Percentiles rank a stretch among this genome's conserved stretches.
Evolutionary conservation across 2,113 vertebrate genomes (phyloP).

Genomic region (Corythaeola cristata): DNA sequence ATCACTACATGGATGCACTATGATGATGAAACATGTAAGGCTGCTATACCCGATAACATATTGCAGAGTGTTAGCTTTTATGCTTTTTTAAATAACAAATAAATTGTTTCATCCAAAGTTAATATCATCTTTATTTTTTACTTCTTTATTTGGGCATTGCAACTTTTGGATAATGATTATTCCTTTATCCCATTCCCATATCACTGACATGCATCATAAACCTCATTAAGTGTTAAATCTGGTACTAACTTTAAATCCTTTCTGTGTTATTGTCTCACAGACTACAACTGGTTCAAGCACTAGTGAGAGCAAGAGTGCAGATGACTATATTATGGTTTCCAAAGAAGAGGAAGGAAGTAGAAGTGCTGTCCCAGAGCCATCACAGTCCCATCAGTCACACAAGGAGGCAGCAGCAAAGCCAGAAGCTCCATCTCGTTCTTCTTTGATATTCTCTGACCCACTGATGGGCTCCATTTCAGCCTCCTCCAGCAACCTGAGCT

Average conservation of each 20-base stretch:
- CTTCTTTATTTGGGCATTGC: background rate
- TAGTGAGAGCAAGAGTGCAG: constrained; percentile 78
- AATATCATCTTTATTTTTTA: background rate
- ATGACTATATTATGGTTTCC: constrained; percentile 91
- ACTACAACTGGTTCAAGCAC: constrained; percentile 41
- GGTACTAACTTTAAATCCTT: background rate
- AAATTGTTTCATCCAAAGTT: background rate
- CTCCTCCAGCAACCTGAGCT: constrained; percentile 86
- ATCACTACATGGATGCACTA: background rate
- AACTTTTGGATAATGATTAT: background rate
- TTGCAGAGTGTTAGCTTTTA: background rate
- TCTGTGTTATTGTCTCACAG: constrained; percentile 48
- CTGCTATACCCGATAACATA: background rate
- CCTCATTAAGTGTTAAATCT: background rate
- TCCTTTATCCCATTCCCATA: background rate
- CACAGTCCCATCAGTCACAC: constrained; percentile 53
- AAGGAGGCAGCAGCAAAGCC: constrained; percentile 66
- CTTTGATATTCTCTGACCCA: constrained; percentile 87
- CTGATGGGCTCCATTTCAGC: constrained; percentile 82
- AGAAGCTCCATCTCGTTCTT: constrained; percentile 64
- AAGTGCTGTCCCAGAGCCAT: background rate
- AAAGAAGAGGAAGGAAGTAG: constrained; percentile 79
- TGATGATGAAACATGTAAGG: background rate
- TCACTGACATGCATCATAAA: background rate
- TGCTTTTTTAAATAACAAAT: background rate